Evolutionary conservation across 1,140 invertebrate genomes (phyloP).

Genomic region (Sogatella furcifera): DNA sequence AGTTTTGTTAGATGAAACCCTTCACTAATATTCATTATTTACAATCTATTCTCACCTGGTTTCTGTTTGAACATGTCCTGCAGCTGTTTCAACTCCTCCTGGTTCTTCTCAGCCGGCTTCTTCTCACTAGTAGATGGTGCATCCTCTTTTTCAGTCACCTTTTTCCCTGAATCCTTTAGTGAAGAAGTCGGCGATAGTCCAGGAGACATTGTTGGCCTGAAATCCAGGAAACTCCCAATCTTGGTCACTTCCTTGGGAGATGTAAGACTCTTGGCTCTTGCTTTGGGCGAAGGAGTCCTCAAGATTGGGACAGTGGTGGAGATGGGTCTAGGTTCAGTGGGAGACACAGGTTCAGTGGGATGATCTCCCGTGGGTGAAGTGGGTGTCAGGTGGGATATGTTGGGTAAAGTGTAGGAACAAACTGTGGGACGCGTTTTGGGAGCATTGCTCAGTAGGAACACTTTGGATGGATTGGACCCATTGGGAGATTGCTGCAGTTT

Average conservation of each 20-base stretch:
- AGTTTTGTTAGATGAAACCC: neutral
- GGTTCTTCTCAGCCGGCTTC: slow-evolving; percentile 35
- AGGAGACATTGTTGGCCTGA: slow-evolving; percentile 17
- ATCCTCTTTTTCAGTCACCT: neutral
- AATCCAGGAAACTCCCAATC: neutral
- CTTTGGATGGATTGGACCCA: slow-evolving; percentile 6
- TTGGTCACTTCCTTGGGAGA: slow-evolving; percentile 13
- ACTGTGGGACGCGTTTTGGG: neutral
- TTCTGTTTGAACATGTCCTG: slow-evolving; percentile 52
- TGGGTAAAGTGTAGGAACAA: slow-evolving; percentile 7
- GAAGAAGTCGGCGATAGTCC: slow-evolving; percentile 18
- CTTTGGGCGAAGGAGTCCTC: slow-evolving; percentile 11
- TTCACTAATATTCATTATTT: neutral
- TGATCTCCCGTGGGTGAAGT: slow-evolving; percentile 16
- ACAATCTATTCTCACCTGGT: slow-evolving; percentile 39
- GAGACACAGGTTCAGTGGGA: neutral
- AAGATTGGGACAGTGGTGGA: neutral
- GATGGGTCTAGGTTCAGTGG: neutral
- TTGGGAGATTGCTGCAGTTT: slow-evolving; percentile 15
- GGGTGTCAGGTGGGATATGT: slow-evolving; percentile 12
- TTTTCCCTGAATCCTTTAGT: neutral
- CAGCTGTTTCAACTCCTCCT: slow-evolving; percentile 51
- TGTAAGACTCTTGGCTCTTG: slow-evolving; percentile 1
- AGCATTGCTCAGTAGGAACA: slow-evolving; percentile 3
- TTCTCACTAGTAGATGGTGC: slow-evolving; percentile 2